Base-by-base conservation (phyloP, 2,888 invertebrate species). In the Macaria liturata region DNA sequence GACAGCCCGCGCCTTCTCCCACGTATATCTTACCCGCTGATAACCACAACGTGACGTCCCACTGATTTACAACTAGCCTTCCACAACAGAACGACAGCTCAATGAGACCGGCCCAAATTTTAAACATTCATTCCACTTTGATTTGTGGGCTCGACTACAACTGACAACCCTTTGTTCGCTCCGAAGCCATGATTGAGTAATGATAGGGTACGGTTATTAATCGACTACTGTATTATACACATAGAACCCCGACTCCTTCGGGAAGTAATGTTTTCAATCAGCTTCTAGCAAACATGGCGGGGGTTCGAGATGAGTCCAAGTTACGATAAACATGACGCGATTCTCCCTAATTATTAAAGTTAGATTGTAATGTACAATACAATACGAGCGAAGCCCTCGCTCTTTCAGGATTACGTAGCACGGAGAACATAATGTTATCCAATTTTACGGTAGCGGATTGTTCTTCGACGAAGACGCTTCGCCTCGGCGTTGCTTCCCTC, bases 11-110 rank as follows among this genome's bases (percentile, higher is more conserved):
- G 59, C 57, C 59, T 68, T 59, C 43, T 75, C 74, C 67, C 75
- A 75, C 74, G 72, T 75, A 72, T 73, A 74, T 77, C 73, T 75
- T 63, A 47, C 62, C 67, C 62, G 49, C 65, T 66, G 75, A 78
- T 80, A 75, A 77, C 72, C 63, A 53, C 57, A 46, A 62, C 61
- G 62, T 67, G 64, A 71, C 66, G 67, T 68, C 67, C 51, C 61
- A 47, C 49, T 71, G 70, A 75, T 72, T 74, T 69, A 70, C 66
- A 68, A 64, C 66, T 67, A 65, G 60, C 61, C 67, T 62, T 52
- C 55, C 54, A 50, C 49, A 61, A 66, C 62, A 66, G 57, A 58
- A 61, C 54, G 68, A 66, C 66, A 65, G 56, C 50, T 62, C 56
- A 67, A 61, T 64, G 65, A 66, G 64, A 57, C 53, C 48, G 60